These are phyloP conservation scores for Gambusia yucatana DNA, from an alignment of 2,797 vertebrate species.

Conservation along the genomic window DNA sequence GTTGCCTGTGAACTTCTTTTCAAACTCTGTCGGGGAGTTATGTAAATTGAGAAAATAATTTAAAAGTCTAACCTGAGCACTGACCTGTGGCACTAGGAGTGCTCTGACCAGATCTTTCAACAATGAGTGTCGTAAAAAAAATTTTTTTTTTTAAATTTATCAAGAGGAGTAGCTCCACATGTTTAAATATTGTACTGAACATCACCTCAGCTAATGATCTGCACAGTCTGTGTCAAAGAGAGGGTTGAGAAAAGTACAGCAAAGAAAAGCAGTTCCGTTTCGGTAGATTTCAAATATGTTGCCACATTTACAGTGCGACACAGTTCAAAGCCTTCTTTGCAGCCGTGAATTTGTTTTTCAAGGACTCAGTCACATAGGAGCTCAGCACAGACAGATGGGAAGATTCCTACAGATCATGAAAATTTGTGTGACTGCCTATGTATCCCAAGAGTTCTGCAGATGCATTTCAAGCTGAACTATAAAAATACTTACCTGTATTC, in stretches of 20 bases:
- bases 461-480: background rate
- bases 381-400: slow-evolving; percentile 61
- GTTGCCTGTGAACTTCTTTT: background rate
- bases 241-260: slow-evolving; percentile 20
- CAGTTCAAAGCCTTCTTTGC: slow-evolving; percentile 52
- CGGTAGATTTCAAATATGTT: slow-evolving; percentile 48
- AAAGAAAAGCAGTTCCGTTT: slow-evolving; percentile 36
- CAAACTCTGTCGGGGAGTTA: background rate
- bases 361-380: slow-evolving; percentile 51
- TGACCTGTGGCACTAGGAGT: background rate
- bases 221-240: background rate
- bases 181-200: slow-evolving; percentile 24
- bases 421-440: background rate
- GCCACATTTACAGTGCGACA: slow-evolving; percentile 62
- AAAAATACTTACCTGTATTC: background rate
- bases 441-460: slow-evolving; percentile 28
- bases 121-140: slow-evolving; percentile 3
- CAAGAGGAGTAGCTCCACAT: slow-evolving; percentile 6
- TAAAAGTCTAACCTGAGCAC: background rate
- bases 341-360: slow-evolving; percentile 27
- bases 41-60: background rate
- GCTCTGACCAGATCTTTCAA: too few relatives aligned
- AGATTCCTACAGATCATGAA: slow-evolving; percentile 45
- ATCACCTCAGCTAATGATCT: background rate
- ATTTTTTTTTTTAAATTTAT: too few relatives aligned